A percentile compares a stretch with the other conserved stretches of the same genome.
Conservation (phyloP, 2,888 invertebrate genomes). For the Cataglyphis altisquamis region DNA sequence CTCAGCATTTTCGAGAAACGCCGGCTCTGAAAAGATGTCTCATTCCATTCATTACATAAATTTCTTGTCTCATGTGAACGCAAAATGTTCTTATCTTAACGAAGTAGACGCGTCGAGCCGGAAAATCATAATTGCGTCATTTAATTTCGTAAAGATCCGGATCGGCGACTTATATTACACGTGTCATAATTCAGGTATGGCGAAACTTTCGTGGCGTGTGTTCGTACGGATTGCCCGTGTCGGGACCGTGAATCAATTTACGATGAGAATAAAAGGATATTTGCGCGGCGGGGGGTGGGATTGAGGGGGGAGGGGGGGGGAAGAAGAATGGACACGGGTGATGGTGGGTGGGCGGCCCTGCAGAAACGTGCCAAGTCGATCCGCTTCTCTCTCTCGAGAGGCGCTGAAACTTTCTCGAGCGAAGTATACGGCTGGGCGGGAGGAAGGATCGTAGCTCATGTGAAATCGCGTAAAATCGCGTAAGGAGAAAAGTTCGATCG, state of each 20-base stretch:
- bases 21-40: neutral
- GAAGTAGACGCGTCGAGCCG: neutral
- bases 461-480: constrained; percentile 59
- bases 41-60: neutral
- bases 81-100: neutral
- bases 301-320: neutral
- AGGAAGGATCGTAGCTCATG: constrained; percentile 40
- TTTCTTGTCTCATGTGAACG: neutral
- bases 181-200: constrained; percentile 59
- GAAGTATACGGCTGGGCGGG: constrained; percentile 2
- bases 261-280: constrained; percentile 68
- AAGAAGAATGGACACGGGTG: constrained; percentile 56
- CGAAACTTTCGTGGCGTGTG: constrained; percentile 58
- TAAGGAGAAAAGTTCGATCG: constrained; percentile 60
- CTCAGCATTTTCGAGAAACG: neutral
- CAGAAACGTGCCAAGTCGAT: constrained; percentile 42
- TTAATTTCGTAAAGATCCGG: constrained; percentile 13
- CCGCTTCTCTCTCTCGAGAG: constrained; percentile 23
- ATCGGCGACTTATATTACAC: constrained; percentile 44
- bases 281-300: constrained; percentile 34
- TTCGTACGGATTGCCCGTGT: constrained; percentile 28
- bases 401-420: constrained; percentile 51
- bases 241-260: constrained; percentile 71
- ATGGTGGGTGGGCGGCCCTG: constrained; percentile 19
- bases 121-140: neutral